phyloP scores from a whole-genome alignment of 2,113 vertebrate genomes.

The Patagioenas fasciata region DNA sequence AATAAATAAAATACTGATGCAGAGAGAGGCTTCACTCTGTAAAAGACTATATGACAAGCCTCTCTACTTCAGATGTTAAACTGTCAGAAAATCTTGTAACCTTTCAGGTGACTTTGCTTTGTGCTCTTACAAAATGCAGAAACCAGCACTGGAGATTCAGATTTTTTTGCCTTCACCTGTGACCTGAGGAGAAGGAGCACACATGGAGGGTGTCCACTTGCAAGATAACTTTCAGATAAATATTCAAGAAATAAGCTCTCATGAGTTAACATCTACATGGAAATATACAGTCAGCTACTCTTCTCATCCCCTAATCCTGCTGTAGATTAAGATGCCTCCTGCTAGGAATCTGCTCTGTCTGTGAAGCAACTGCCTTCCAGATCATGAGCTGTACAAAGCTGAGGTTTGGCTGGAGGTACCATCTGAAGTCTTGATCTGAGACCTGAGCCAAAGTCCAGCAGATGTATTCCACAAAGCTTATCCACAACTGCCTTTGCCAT shows the following conservation, averaged over 20 bases:
- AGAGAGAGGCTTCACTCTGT: background rate
- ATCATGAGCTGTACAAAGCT: background rate
- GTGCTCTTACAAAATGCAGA: background rate
- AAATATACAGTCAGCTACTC: background rate
- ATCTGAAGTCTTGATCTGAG: background rate
- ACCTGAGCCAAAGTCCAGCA: background rate
- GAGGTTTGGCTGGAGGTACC: background rate
- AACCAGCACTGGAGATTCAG: background rate
- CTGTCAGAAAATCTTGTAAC: background rate
- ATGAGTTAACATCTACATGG: background rate
- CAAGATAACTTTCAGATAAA: background rate
- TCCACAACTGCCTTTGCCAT: background rate
- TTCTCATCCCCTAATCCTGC: background rate
- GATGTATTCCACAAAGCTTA: background rate
- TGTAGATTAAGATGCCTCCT: background rate
- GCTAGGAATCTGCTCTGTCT: background rate
- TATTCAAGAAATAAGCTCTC: background rate
- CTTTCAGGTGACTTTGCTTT: background rate
- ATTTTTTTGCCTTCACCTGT: background rate
- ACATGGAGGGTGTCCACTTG: background rate
- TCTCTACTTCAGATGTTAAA: background rate
- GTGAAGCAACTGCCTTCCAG: background rate
- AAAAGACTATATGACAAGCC: background rate
- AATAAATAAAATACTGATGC: background rate
- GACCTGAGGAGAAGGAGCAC: background rate